Base-by-base conservation (phyloP, 2,888 invertebrate genomes). In the Monopis laevigella region DNA sequence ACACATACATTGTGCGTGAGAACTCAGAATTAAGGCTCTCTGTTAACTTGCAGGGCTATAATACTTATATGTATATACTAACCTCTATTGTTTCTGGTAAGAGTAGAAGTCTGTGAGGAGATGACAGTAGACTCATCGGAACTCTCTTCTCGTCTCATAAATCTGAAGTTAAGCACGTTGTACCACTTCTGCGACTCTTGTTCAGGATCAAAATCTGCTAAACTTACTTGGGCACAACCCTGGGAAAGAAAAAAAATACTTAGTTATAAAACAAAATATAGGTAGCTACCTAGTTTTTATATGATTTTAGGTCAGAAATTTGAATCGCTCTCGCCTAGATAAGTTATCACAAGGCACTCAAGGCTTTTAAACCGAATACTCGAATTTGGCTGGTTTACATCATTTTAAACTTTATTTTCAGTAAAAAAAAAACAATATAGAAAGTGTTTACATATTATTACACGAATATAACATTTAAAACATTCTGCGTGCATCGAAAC, bases 81-180 rank as follows among this genome's bases (percentile, higher is more conserved):
- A 69, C 84, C 87, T 83, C 90, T 90, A n/a, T n/a, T n/a, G 72
- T 94, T 96, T 56, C 97, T 86, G 12, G 97, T 97, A 17, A 97
- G 82, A 0, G 97, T 98, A 1, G 96, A 97, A 1, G 97, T 96
- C 68, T 97, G 96, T 8, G 96, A 97, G 2, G 96, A 94, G 52
- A 97, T 96, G 48, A 97, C 93, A 0, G 97, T 97, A 13, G 95
- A 95, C 65, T 98, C 97, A 64, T 98, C 97, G 16, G 96, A 96
- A 52, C 96, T 96, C 66, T 97, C 97, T 61, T 97, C 97, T 62
- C 89, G 75, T 28, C 74, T 59, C 66, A 75, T 70, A 50, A 70
- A 70, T 17, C 71, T 60, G 54, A 72, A 72, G 66, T 93, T 92
- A 41, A 97, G 84, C 47, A 97, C 90, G 63, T 97, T 98, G 84